Evolutionary conservation across 1,140 invertebrate species (phyloP).

Genomic region (Brachystomella parvula): DNA sequence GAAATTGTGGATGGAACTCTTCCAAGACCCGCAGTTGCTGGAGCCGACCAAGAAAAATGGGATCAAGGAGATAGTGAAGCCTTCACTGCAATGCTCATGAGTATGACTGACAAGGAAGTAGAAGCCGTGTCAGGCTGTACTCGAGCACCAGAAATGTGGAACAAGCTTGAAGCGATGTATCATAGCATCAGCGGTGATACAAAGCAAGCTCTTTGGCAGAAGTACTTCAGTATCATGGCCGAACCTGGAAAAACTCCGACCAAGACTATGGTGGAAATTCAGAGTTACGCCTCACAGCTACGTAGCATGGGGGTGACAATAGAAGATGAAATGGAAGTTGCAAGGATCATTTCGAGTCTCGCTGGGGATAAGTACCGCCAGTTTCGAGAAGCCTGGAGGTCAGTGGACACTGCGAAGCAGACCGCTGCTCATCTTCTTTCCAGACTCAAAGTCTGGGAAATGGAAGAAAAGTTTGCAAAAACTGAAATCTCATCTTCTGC

Average conservation of each 20-base stretch:
- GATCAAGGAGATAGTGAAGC: slow-evolving; percentile 19
- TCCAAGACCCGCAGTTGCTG: not conserved
- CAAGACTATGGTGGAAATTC: slow-evolving; percentile 7
- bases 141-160: slow-evolving; percentile 13
- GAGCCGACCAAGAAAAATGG: slow-evolving; percentile 12
- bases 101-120: slow-evolving; percentile 17
- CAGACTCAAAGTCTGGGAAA: slow-evolving; percentile 9
- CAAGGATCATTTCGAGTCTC: slow-evolving; percentile 9
- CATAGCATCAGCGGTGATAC: slow-evolving; percentile 17
- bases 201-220: slow-evolving; percentile 10
- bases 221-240: slow-evolving; percentile 7
- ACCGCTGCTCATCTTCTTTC: slow-evolving; percentile 3
- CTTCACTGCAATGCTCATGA: not conserved
- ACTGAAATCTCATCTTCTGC: not conserved
- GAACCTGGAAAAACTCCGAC: not conserved
- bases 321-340: slow-evolving; percentile 4
- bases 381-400: slow-evolving; percentile 14
- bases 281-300: slow-evolving; percentile 8
- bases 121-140: slow-evolving; percentile 13
- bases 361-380: slow-evolving; percentile 11
- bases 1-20: slow-evolving; percentile 3
- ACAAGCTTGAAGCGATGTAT: slow-evolving; percentile 18
- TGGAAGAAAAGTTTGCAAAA: slow-evolving; percentile 4
- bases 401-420: slow-evolving; percentile 4
- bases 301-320: not conserved